Base-by-base conservation (phyloP, 2,888 invertebrate species). In the Luperina nickerlii region DNA sequence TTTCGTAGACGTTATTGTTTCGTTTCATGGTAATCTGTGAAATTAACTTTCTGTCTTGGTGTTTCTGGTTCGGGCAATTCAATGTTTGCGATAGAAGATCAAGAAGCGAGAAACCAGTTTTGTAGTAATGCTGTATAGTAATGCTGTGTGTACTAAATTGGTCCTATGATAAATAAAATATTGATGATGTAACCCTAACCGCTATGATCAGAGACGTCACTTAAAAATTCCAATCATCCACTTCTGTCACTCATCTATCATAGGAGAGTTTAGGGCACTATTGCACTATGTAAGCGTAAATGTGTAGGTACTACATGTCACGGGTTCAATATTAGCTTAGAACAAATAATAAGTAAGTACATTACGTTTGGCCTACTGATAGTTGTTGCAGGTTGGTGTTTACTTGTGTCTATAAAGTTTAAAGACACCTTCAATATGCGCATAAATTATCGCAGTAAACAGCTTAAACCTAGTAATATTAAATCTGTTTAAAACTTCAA, bases 1-100 rank as follows among this genome's bases (percentile, higher is more conserved):
- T 70, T 70, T 71, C 38, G 18, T 68, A 48, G 8, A 3, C 18
- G n/a, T 76, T 62, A 57, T 57, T 63, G 57, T 77, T 24, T 42
- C 13, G 32, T 48, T 74, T 24, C 24, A n/a, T 24, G 45, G 20
- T 51, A 15, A 8, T n/a, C 13, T 38, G 8, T 20, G 18, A 38
- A 74, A 72, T 8, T 6, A 73, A 72, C 20, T 38, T 18, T 32
- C 7, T n/a, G 45, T 24, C 3, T 15, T n/a, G 9, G 13, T 18
- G 4, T 62, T 67, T 62, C 27, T 7, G 27, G 4, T 42, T 32
- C 24, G 3, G 11, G 9, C 18, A 32, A 48, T 32, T 32, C 11
- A 32, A n/a, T 74, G 48, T 32, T 32, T 71, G 18, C 18, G 5
- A 38, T 48, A 18, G 11, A 24, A 32, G 45, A 32, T 70, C 8